These are phyloP conservation scores for Anomalospiza imberbis DNA, from an alignment of 2,797 vertebrate species.

Conservation along the genomic window DNA sequence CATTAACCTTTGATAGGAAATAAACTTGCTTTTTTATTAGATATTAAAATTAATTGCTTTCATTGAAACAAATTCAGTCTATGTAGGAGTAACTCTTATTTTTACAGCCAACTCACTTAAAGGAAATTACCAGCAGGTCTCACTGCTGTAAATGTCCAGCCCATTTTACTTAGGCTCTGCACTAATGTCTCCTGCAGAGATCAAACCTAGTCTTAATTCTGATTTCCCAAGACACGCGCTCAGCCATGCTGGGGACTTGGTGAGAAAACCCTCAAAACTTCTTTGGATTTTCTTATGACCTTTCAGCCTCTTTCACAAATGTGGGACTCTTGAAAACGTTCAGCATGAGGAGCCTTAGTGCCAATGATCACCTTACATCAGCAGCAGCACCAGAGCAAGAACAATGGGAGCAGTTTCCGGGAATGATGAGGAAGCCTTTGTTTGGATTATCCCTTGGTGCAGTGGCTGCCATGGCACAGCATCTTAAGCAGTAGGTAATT, in stretches of 20 bases:
- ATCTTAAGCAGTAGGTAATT: neutral
- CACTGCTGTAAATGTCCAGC: neutral
- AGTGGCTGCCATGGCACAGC: neutral
- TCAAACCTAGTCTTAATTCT: neutral
- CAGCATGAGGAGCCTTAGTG: neutral
- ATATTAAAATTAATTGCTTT: neutral
- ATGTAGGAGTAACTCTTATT: neutral
- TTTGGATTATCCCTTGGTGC: slow-evolving; percentile 3
- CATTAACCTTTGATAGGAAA: neutral
- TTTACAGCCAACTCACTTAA: neutral
- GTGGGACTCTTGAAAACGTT: neutral
- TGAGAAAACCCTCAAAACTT: neutral
- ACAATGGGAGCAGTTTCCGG: slow-evolving; percentile 29
- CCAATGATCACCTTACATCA: neutral
- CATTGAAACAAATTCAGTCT: neutral
- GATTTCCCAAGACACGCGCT: neutral
- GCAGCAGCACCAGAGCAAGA: slow-evolving; percentile 4
- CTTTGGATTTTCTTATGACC: neutral
- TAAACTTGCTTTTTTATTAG: neutral
- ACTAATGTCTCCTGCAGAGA: neutral
- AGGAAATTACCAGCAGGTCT: neutral
- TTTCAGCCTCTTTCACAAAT: neutral
- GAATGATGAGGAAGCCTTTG: slow-evolving; percentile 22
- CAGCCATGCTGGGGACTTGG: neutral
- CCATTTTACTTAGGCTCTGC: neutral